A percentile compares a stretch with the other conserved stretches of the same genome.
phyloP scores from a whole-genome alignment of 2,113 vertebrate species.

The Datnioides undecimradiatus region DNA sequence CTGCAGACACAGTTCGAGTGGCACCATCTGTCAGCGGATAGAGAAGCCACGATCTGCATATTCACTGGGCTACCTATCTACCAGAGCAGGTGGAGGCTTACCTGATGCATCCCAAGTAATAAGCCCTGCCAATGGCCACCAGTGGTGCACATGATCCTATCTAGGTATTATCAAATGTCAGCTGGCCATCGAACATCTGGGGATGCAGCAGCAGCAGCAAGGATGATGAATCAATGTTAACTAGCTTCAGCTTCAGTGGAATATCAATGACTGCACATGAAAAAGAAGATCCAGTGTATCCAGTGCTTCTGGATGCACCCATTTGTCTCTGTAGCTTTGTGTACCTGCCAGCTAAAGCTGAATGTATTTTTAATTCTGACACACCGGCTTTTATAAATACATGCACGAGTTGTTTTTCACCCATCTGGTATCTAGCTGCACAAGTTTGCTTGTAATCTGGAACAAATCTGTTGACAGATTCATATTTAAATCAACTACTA shows the following conservation, averaged over 20 bases:
- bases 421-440: slow-evolving; percentile 21
- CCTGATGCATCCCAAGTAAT: slow-evolving; percentile 62
- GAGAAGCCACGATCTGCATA: slow-evolving; percentile 57
- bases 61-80: slow-evolving; percentile 57
- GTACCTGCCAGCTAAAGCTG: slow-evolving; percentile 15
- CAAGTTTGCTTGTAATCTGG: background rate
- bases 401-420: slow-evolving; percentile 47
- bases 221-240: slow-evolving; percentile 68
- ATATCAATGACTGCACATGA: slow-evolving; percentile 45
- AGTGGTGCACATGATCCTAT: slow-evolving; percentile 48
- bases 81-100: slow-evolving; percentile 67
- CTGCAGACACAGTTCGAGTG: slow-evolving; percentile 43
- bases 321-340: slow-evolving; percentile 34
- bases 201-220: slow-evolving; percentile 40
- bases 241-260: slow-evolving; percentile 35
- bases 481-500: background rate
- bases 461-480: slow-evolving; percentile 7
- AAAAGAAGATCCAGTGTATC: slow-evolving; percentile 32
- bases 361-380: slow-evolving; percentile 58
- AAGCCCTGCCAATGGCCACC: slow-evolving; percentile 27
- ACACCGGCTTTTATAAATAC: slow-evolving; percentile 49
- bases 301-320: slow-evolving; percentile 28
- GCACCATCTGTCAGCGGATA: slow-evolving; percentile 62
- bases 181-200: slow-evolving; percentile 52
- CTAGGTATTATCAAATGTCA: slow-evolving; percentile 73